Base-by-base conservation (phyloP, 2,113 vertebrate genomes). In the Tragulus kanchil region DNA sequence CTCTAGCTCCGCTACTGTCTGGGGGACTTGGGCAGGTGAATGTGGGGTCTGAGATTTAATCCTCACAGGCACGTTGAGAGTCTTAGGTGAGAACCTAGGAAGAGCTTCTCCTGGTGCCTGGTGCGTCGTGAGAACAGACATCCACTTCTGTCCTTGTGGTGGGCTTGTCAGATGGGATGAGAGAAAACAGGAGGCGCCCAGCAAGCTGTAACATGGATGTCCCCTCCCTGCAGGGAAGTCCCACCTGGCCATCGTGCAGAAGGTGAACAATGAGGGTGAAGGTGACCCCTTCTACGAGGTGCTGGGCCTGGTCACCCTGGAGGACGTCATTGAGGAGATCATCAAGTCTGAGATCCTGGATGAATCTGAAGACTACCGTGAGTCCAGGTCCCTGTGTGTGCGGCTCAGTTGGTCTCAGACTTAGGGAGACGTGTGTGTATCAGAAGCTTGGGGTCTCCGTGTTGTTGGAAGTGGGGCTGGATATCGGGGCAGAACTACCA, bases 201-300 rank as follows among this genome's bases (percentile, higher is more conserved):
- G 36, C 54, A 56, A 28, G 19, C 28, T 75, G 8, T 95, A 23
- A 89, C 28, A 3, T n/a, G 58, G 31, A 7, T 2, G 2, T 86
- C 15, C 19, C 90, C 99, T 99, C 45, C 85, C n/a, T 5, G 0
- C 96, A 99, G 99, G 99, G 81, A 99, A 99, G 85, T 99, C 99
- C 7, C 99, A 99, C 98, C 98, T 99, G 99, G 99, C 99, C 96
- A 99, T 99, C 0, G 99, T 99, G 96, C 99, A 99, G 99, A 99
- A 99, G 98, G 99, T 99, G 93, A 99, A 99, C 98, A 99, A 99
- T 0, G 99, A 99, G 97, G 99, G 99, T 0, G 99, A 99, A 62
- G 99, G 99, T 0, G 99, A 99, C 94, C 99, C 99, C 0, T 99
- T 99, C 98, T 99, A 99, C 0, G 99, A 99, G 97, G 99, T 99